Base-by-base conservation (phyloP, 2,888 invertebrate species). In the Melitaea athalia region DNA sequence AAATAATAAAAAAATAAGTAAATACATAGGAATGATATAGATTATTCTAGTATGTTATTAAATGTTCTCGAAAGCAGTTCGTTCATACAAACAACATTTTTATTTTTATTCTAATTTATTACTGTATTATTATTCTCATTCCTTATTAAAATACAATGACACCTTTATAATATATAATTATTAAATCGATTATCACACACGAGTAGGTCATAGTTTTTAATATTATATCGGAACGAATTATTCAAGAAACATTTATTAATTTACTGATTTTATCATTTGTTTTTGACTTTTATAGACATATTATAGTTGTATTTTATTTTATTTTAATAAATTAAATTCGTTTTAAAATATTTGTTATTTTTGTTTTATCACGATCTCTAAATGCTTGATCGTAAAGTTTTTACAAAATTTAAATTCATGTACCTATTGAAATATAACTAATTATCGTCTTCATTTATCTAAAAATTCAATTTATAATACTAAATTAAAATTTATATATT, bases 401-500 rank as follows among this genome's bases (percentile, higher is more conserved):
- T 33, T 67, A 55, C 62, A 33, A 53, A 69, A 64, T 59, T 24
- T 55, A 55, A 64, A 61, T 63, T 63, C 8, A 11, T 57, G n/a
- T n/a, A n/a, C n/a, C 42, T 55, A 62, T 63, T n/a, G 38, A n/a
- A 52, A 47, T 61, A 47, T 24, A 50, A 62, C 43, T 61, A 59
- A 42, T 55, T 53, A 42, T 15, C 59, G 33, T 59, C 31, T 59
- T 14, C 50, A 60, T 57, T 45, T 59, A 64, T 63, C 55, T 61
- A 66, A 60, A 49, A 69, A 67, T 62, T 57, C 38, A 11, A 38
- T 38, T 7, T 38, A 38, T 38, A 38, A 38, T 38, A 38, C 8
- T 38, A 5, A 17, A 63, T 49, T 59, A 63, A 64, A 55, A 63
- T 47, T 68, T 64, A 65, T 68, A 24, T 60, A 49, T 50, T 59